phyloP scores from a whole-genome alignment of 2,113 vertebrate species.

The Prionailurus bengalensis region DNA sequence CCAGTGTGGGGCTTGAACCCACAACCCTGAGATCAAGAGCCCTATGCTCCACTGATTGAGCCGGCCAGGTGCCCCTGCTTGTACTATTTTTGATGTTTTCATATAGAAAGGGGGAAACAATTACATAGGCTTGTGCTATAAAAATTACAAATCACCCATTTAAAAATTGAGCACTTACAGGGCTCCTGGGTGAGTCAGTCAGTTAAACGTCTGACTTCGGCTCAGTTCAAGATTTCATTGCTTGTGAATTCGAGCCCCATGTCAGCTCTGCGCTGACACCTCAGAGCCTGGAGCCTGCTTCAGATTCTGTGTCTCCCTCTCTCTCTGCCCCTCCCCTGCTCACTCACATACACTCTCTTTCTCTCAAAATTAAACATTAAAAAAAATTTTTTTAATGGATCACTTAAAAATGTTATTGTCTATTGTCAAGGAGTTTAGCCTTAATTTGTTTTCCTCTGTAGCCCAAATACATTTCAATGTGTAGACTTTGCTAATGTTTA shows the following conservation, averaged over 20 bases:
- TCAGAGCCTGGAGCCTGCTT: background rate
- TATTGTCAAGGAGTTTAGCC: background rate
- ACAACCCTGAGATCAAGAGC: background rate
- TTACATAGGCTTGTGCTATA: background rate
- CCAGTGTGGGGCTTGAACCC: background rate
- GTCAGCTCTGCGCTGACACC: background rate
- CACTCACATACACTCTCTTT: background rate
- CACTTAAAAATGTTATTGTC: background rate
- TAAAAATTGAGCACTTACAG: background rate
- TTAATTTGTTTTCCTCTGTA: background rate
- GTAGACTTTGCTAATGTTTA: slow-evolving; percentile 23
- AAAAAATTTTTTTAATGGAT: background rate
- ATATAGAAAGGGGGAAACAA: background rate
- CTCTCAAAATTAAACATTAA: background rate
- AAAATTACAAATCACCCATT: background rate
- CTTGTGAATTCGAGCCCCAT: background rate
- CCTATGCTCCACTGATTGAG: background rate
- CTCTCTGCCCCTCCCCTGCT: background rate
- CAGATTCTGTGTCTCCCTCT: background rate
- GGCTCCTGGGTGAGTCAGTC: background rate
- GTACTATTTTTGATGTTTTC: background rate
- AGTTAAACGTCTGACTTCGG: background rate
- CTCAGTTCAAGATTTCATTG: background rate
- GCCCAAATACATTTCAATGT: background rate
- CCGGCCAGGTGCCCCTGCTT: background rate